Percentiles rank a stretch among this genome's conserved stretches.
These are phyloP conservation scores for Parazoanthus darwini DNA, from an alignment of 92 coral and sea anemone species.

Conservation along the genomic window DNA sequence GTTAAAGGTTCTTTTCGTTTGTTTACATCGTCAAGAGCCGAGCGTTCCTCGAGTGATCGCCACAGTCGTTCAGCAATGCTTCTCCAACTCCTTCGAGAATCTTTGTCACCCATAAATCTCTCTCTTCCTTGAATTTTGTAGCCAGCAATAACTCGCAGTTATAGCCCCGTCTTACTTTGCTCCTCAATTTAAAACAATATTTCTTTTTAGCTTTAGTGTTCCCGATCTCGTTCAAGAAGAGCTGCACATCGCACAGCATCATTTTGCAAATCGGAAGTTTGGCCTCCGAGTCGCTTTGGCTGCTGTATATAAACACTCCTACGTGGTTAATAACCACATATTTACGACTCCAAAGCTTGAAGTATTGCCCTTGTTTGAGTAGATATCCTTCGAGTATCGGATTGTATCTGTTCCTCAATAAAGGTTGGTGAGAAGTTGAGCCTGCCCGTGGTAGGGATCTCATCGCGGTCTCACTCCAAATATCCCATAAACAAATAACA, in stretches of 20 bases:
- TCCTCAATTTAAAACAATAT: slow-evolving; percentile 32
- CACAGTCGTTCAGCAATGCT: background rate
- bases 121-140: slow-evolving; percentile 25
- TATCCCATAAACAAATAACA: background rate
- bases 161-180: slow-evolving; percentile 20
- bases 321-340: slow-evolving; percentile 45
- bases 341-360: slow-evolving; percentile 45
- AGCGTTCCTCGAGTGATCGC: background rate
- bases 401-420: slow-evolving; percentile 29
- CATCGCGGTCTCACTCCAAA: slow-evolving; percentile 5
- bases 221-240: slow-evolving; percentile 33
- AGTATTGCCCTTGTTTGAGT: slow-evolving; percentile 46
- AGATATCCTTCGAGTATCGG: slow-evolving; percentile 39
- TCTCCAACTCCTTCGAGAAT: slow-evolving; percentile 46
- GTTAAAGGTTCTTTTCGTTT: background rate
- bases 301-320: slow-evolving; percentile 35
- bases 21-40: slow-evolving; percentile 10
- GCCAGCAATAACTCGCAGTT: slow-evolving; percentile 27
- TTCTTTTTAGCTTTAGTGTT: slow-evolving; percentile 15
- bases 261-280: slow-evolving; percentile 40
- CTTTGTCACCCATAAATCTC: slow-evolving; percentile 44
- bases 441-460: slow-evolving; percentile 24
- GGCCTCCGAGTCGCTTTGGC: slow-evolving; percentile 30
- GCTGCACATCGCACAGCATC: slow-evolving; percentile 27
- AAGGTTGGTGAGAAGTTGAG: background rate